Base-by-base conservation (phyloP, 2,797 vertebrate species). In the Poliocrania exsul region DNA sequence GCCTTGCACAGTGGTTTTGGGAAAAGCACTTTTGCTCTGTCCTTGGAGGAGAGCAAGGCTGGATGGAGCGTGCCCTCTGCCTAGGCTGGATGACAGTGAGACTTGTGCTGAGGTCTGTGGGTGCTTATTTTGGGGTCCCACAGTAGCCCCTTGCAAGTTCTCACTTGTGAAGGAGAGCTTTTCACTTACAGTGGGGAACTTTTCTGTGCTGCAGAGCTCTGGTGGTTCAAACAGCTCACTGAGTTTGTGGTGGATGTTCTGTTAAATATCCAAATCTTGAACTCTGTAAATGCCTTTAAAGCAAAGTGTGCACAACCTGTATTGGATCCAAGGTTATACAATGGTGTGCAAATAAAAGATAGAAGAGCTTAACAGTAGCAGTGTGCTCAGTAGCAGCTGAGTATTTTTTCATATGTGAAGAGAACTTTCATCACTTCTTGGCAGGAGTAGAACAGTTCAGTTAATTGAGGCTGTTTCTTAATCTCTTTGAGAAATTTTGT, bases 281-380 rank as follows among this genome's bases (percentile, higher is more conserved):
- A 12, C 44, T 46, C 17, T 71, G 16, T 47, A 62, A 77, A 29
- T 40, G 11, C 50, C 25, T 65, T 81, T 72, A n/a, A 61, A 72
- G 12, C 0, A 0, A 61, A 38, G 10, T 26, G 5, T 80, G 21
- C 16, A 11, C 17, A 61, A 7, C 6, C 10, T 53, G 25, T 19
- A 4, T 60, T 40, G 13, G 6, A 74, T 92, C 46, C 16, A 12
- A 17, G 67, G 46, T 67, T 67, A 9, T 35, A 2, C 18, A 16
- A 11, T 61, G 24, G 20, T 44, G 9, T 60, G n/a, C 35, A 65
- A 54, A 50, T 42, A 17, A 66, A 70, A 62, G 60, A 26, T 20
- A 38, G 24, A 49, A 56, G 28, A 73, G 25, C 31, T 35, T 44
- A 62, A 3, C 35, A 46, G 50, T n/a, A 72, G 6, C 58, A 25